phyloP scores from a whole-genome alignment of 2,113 vertebrate genomes.

The Mesoclemmys tuberculata region DNA sequence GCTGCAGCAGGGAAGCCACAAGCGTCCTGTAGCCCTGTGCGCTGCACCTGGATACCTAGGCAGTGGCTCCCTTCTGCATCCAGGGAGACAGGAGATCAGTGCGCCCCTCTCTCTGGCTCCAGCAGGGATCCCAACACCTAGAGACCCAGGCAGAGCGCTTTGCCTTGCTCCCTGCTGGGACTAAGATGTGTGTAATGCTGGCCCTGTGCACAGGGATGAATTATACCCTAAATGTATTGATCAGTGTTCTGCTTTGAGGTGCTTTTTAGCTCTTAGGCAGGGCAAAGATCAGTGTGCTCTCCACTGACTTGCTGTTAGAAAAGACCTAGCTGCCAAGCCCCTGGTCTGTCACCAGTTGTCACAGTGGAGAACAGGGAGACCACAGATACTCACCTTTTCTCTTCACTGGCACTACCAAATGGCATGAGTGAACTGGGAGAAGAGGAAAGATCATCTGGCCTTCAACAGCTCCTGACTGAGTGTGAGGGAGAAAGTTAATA shows the following conservation, averaged over 20 bases:
- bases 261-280: neutral
- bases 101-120: too few species aligned
- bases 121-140: too few species aligned
- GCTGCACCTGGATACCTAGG: too few species aligned
- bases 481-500: constrained; percentile 27
- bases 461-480: neutral
- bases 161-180: neutral
- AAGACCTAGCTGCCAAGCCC: constrained; percentile 32
- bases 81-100: too few species aligned
- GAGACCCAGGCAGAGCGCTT: too few species aligned
- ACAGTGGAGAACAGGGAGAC: constrained; percentile 22
- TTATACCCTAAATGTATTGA: neutral
- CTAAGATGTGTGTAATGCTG: constrained; percentile 23
- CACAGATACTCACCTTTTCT: neutral
- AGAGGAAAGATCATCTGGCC: neutral
- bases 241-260: neutral
- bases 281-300: constrained; percentile 20
- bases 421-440: constrained; percentile 12
- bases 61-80: too few species aligned
- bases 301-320: constrained; percentile 13
- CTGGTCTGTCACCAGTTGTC: neutral
- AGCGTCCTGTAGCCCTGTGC: too few species aligned
- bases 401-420: neutral
- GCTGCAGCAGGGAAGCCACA: too few species aligned
- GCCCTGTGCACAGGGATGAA: neutral